Evolutionary conservation across 2,797 vertebrate genomes (phyloP), one percentile per base, ranked within the genome.

Genomic region (Hemitrygon akajei): DNA sequence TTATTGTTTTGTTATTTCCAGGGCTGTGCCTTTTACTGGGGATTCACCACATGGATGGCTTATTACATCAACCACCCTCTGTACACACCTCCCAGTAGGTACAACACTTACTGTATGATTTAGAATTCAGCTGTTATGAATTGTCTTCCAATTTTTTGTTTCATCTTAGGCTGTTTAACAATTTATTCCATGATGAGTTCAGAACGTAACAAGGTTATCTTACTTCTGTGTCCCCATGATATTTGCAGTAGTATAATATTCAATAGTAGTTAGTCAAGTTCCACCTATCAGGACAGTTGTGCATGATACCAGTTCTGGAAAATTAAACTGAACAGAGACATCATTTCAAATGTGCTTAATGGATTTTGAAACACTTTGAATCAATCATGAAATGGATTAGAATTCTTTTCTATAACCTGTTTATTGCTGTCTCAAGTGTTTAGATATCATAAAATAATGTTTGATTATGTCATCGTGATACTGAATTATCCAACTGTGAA

Each of bases 11-110:
- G 80, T 95, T 94, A 75, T 1, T 95, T 96, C 0, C 94, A 97
- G 97, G 96, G 96, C 30, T 97, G 97, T 95, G 95, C 94, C 93
- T 97, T 97, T 95, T 97, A 97, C 93, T 97, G 97, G 97, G 97
- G 97, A 94, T 97, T 97, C 94, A 97, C 96, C 5, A 96, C 95
- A 82, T 97, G 96, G 96, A 96, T 97, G 5, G 96, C 96, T 25
- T 96, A 96, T 94, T 96, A 97, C 94, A 95, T 97, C 95, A 96
- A 97, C 95, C 96, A 96, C 4, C 96, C 96, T 0, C 58, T 93
- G 1, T 97, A 97, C 14, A 97, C 96, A 0, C 97, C 97, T 60
- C 97, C 97, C 93, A 96, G 97, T 97, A 96, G 0, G 97, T 97
- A 95, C n/a, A 73, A 5, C 10, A 7, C 63, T 58, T 73, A 58